Evolutionary conservation across 2,888 invertebrate species (phyloP), one percentile per base, ranked within the genome.

Genomic region (Leptogaster cylindrica): DNA sequence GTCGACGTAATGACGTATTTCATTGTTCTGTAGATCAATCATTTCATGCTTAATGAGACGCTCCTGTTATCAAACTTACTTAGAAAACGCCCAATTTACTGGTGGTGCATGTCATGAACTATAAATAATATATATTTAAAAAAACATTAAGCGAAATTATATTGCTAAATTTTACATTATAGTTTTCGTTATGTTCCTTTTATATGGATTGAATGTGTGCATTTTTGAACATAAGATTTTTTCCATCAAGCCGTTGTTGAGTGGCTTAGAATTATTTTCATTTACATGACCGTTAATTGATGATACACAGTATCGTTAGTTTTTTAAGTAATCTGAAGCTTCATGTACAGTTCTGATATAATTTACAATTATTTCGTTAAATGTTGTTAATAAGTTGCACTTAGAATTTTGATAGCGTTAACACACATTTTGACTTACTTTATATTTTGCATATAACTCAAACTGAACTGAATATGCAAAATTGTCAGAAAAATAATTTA

Each of bases 241-340:
- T 58, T 58, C 58, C 27, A 39, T 41, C 58, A 58, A 58, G 58
- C 41, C 58, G 41, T 58, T 39, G n/a, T n/a, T n/a, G n/a, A n/a
- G n/a, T n/a, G n/a, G n/a, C n/a, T n/a, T n/a, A n/a, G n/a, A n/a
- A n/a, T n/a, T n/a, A n/a, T n/a, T n/a, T n/a, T n/a, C n/a, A n/a
- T n/a, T n/a, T n/a, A n/a, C n/a, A n/a, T n/a, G n/a, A n/a, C n/a
- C n/a, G n/a, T n/a, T n/a, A n/a, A n/a, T n/a, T n/a, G n/a, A n/a
- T n/a, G n/a, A n/a, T n/a, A n/a, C n/a, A n/a, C n/a, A n/a, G n/a
- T n/a, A n/a, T n/a, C n/a, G n/a, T n/a, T n/a, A n/a, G n/a, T n/a
- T n/a, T n/a, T n/a, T n/a, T n/a, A n/a, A n/a, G n/a, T n/a, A n/a
- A n/a, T n/a, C n/a, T n/a, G n/a, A n/a, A n/a, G n/a, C n/a, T n/a